Evolutionary conservation across 2,888 invertebrate genomes (phyloP).

Genomic region (Sphaerophoria taeniata): DNA sequence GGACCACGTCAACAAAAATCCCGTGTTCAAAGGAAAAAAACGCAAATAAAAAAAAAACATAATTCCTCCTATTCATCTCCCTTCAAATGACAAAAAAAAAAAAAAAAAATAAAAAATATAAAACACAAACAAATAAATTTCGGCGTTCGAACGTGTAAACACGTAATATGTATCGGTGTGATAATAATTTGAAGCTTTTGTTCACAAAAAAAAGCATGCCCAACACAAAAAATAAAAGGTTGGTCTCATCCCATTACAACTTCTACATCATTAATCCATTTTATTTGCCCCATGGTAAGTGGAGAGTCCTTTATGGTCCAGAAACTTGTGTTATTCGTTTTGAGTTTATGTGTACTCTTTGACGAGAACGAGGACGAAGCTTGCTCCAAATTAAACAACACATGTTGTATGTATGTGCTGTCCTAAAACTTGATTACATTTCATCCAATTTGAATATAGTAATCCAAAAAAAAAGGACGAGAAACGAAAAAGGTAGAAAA

Average conservation of each 20-base stretch:
- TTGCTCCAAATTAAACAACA: conserved; percentile 49
- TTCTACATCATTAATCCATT: conserved; percentile 51
- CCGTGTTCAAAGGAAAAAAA: too few species aligned
- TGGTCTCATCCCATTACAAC: conserved; percentile 25
- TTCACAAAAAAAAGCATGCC: too few species aligned
- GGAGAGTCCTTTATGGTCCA: background rate
- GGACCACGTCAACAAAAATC: conserved; percentile 10
- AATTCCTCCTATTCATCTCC: conserved; percentile 11
- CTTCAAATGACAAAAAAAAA: conserved; percentile 4
- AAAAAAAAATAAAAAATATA: background rate
- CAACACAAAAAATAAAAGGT: background rate
- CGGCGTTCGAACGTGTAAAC: conserved; percentile 22
- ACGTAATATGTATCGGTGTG: conserved; percentile 21
- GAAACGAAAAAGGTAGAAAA: background rate
- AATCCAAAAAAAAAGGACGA: background rate
- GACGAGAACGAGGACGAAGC: conserved; percentile 1
- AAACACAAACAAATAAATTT: conserved; percentile 13
- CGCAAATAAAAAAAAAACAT: background rate
- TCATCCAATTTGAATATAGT: conserved; percentile 35
- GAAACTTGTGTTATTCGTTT: background rate
- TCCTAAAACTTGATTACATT: conserved; percentile 30
- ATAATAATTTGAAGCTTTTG: conserved; percentile 37
- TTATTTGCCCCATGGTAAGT: conserved; percentile 24
- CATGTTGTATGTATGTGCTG: conserved; percentile 30
- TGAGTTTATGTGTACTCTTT: too few species aligned